Base-by-base conservation (phyloP, 2,888 invertebrate genomes). In the Noctua janthe region DNA sequence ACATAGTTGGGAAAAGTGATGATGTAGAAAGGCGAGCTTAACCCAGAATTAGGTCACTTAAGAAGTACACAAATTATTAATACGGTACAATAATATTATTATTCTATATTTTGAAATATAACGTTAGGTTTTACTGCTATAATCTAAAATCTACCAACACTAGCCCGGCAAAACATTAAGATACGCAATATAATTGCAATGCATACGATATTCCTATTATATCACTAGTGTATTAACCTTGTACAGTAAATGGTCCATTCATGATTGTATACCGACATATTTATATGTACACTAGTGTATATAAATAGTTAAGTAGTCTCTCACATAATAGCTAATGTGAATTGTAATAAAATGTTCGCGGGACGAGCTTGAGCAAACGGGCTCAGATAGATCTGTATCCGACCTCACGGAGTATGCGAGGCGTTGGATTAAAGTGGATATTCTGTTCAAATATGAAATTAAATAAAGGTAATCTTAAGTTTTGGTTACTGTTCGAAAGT, bases 311-410 rank as follows among this genome's bases (percentile, higher is more conserved):
- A 84, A 81, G 85, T 90, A 90, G 79, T 78, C 76, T 78, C 81
- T 87, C 84, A 73, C 70, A 88, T 90, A 90, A 89, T 91, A 90
- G 83, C 90, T 92, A 89, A 94, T 93, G 93, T 92, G 92, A 92
- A 92, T 91, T 86, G 93, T 93, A 94, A 94, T 95, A 94, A 94
- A 94, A 95, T 93, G 94, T 93, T 90, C 81, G 90, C 90, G 89
- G 88, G 91, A 90, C 91, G 90, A 88, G 93, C 92, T 91, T 92
- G 93, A 92, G 92, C 94, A 88, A 93, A 93, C 92, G 92, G 92
- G 91, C 93, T 92, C 93, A 93, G 91, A 93, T 93, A 94, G 95
- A 95, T 95, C 93, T 91, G 91, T 94, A 95, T 95, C 95, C 92
- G 49, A 43, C 81, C 93, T 93, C 94, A 94, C 93, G 94, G 92